Conservation (phyloP, 2,888 invertebrate genomes). For the Abrostola triplasia region DNA sequence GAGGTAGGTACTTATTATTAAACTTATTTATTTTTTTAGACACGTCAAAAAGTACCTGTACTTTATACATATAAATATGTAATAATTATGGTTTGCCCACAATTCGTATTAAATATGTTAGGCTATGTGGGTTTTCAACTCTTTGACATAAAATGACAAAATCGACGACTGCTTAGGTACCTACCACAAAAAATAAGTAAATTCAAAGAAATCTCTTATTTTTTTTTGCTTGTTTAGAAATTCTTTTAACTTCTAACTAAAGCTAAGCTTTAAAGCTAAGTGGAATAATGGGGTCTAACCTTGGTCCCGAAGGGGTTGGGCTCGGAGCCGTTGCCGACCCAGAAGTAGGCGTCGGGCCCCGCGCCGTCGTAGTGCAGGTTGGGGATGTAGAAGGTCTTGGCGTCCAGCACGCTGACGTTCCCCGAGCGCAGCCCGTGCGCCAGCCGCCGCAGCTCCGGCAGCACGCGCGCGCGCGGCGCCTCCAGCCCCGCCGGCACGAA, state of each 20-base stretch:
- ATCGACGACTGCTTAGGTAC: no score
- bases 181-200: no score
- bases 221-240: no score
- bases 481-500: conserved; percentile 93
- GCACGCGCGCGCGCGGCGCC: conserved; percentile 93
- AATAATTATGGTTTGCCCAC: no score
- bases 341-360: conserved; percentile 97
- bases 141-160: no score
- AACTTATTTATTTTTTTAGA: no score
- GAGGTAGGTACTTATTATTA: no score
- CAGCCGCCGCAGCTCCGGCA: conserved; percentile 95
- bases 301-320: conserved; percentile 94
- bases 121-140: no score
- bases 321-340: conserved; percentile 96
- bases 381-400: conserved; percentile 97
- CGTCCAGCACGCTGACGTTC: conserved; percentile 96
- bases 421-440: conserved; percentile 97
- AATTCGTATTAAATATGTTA: neutral
- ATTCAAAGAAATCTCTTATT: no score
- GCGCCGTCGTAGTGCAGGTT: conserved; percentile 97
- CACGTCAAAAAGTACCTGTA: no score
- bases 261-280: no score
- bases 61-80: neutral
- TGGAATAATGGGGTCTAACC: conserved; percentile 70
- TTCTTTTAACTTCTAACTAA: no score